Evolutionary conservation across 2,888 invertebrate species (phyloP), one percentile per base, ranked within the genome.

Genomic region (Eubasilissa splendida): DNA sequence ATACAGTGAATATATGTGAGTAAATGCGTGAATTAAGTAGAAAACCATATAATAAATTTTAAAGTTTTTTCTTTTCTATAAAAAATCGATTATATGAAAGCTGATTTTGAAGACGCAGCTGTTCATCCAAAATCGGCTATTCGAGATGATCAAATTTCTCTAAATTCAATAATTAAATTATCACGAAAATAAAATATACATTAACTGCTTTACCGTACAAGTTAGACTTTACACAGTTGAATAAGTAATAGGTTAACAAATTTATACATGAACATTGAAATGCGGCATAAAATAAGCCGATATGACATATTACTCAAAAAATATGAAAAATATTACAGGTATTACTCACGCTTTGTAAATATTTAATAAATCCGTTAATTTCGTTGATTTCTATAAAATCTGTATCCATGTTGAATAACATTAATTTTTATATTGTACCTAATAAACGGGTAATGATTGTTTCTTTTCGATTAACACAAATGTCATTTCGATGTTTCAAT

Each of bases 321-420:
- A 60, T n/a, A 9, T 53, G 53, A 22, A 10, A 22, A 11, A 33
- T 66, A n/a, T 60, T 85, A 93, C 95, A 22, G 22, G 12, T 66
- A n/a, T 60, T 85, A 93, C 95, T 94, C 91, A 96, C 96, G 88
- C 94, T 95, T 86, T 93, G 91, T 78, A 96, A 88, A 88, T 95
- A 96, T n/a, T 94, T 92, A 89, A 95, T 92, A 86, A 95, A 93
- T 85, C 95, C 95, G 82, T 94, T 94, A 85, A 96, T 93, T 89
- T 95, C 93, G 87, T 94, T 93, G 31, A 93, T 92, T 90, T 93
- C 93, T 78, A 93, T 91, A 86, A 93, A 92, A 85, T 91, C 89
- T 52, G 92, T 92, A 87, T 93, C 93, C 88, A 92, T 90, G 81
- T 82, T 84, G 79, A 83, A 82, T 80, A 84, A 74, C 80, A 83